These are phyloP conservation scores for Anomalospiza imberbis DNA, from an alignment of 2,797 vertebrate genomes.

Conservation along the genomic window DNA sequence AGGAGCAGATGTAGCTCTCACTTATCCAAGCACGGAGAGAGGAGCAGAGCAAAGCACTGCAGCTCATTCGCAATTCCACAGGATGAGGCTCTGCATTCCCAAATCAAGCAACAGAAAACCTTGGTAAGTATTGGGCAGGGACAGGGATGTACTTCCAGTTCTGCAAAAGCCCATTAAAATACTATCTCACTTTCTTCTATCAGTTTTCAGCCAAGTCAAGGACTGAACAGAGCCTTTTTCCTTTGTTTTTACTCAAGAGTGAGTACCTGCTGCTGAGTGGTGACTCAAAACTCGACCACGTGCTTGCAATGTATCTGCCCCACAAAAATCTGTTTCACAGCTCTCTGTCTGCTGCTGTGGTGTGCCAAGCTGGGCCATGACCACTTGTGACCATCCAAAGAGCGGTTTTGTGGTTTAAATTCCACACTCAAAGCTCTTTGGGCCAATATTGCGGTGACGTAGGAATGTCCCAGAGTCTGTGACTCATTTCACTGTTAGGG, in stretches of 20 bases:
- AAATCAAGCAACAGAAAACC: background rate
- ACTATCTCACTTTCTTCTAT: background rate
- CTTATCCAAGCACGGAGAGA: background rate
- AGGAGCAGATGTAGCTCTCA: constrained; percentile 4
- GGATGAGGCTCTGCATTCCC: background rate
- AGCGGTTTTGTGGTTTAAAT: background rate
- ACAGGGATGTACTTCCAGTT: background rate
- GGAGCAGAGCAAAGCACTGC: background rate
- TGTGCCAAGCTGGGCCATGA: background rate
- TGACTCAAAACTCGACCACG: background rate
- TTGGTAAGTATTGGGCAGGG: background rate
- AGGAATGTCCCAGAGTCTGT: background rate
- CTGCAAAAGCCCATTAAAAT: background rate
- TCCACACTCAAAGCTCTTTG: background rate
- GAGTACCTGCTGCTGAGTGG: background rate
- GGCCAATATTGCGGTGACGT: rapidly evolving
- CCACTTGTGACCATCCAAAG: background rate
- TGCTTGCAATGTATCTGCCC: background rate
- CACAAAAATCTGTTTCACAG: background rate
- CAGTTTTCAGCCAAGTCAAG: background rate
- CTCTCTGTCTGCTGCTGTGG: background rate
- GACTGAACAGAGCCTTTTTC: background rate
- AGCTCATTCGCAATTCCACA: rapidly evolving
- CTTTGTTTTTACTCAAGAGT: background rate
- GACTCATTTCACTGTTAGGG: background rate